Percentiles rank a stretch among this genome's conserved stretches.
These are phyloP conservation scores for Notarius quadriscutis DNA, from an alignment of 2,113 vertebrate genomes.

Conservation along the genomic window DNA sequence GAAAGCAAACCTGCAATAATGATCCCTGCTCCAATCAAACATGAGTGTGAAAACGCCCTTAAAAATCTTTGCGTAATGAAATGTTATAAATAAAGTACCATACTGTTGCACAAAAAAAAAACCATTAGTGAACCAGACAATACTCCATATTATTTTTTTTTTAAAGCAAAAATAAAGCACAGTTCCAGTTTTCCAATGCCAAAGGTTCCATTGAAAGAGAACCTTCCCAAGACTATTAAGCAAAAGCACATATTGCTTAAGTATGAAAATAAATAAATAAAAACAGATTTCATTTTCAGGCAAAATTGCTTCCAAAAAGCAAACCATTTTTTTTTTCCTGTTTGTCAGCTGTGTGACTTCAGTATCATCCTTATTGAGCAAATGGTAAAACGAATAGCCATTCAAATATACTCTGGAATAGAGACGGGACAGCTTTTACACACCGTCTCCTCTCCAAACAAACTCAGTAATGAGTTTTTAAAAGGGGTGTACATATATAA, in stretches of 20 bases:
- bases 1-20: neutral
- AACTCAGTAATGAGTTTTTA: neutral
- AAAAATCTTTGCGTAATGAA: neutral
- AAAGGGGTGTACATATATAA: neutral
- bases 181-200: neutral
- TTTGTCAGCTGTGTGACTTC: neutral
- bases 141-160: neutral
- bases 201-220: neutral
- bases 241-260: neutral
- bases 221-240: neutral
- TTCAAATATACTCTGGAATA: neutral
- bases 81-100: neutral
- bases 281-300: neutral
- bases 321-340: neutral
- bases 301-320: neutral
- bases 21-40: neutral
- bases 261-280: neutral
- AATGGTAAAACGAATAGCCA: neutral
- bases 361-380: neutral
- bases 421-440: neutral
- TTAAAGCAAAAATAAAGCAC: too few species aligned
- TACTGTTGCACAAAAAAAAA: neutral
- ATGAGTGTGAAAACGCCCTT: neutral
- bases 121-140: neutral
- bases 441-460: neutral